Evolutionary conservation across 1,140 invertebrate species (phyloP), one percentile per base, ranked within the genome.

Genomic region (Macrobrachium nipponense): DNA sequence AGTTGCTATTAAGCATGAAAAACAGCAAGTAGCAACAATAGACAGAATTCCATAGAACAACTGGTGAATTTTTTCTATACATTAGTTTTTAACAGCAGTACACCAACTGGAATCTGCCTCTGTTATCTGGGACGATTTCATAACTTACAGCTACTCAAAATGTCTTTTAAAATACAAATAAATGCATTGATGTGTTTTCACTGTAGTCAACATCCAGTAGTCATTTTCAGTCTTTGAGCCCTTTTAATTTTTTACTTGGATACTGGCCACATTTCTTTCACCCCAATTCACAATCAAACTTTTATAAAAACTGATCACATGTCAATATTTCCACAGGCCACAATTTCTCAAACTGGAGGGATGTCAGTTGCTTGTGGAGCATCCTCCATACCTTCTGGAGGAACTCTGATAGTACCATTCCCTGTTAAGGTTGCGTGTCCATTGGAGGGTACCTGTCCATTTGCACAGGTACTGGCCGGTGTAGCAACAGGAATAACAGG

Each of bases 351-450:
- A 79, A 89, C 88, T 82, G 85, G 88, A 70, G 88, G 90, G 94
- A 95, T 36, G 66, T 89, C 88, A 70, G 85, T 81, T 66, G 88
- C 82, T 76, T 87, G 84, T 72, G 86, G 88, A 44, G 86, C 58
- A 76, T 89, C 88, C 75, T 88, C 88, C 81, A 87, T 83, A 27
- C 86, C 88, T 80, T 89, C 88, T 23, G 88, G 88, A 11, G 88
- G 86, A 44, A 87, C 88, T 83, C 88, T 62, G 61, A 81, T 61
- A 12, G 78, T 86, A 18, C 84, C 87, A 72, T 87, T 87, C 18
- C 88, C 88, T 23, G 82, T 85, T 36, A 85, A 66, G 12, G 84
- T 85, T 58, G 84, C 81, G 76, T 87, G 84, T 78, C 82, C 86
- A 81, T 89, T 89, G 64, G 85, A 82, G 60, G 88, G 88, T 62